Evolutionary conservation across 2,113 vertebrate genomes (phyloP).

Genomic region (Syrrhaptes paradoxus): DNA sequence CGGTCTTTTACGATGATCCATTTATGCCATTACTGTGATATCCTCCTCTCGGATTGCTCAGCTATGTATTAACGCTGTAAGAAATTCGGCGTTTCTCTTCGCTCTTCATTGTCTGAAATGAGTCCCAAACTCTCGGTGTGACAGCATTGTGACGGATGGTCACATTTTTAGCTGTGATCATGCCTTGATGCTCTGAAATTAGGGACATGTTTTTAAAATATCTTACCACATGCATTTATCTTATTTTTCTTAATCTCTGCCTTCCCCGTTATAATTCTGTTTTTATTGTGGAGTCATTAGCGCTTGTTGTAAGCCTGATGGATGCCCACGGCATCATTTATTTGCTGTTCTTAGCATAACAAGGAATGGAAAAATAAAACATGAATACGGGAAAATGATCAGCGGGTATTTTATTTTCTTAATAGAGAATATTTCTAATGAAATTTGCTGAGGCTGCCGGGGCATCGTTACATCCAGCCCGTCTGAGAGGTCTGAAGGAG

Average conservation of each 20-base stretch:
- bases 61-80: conserved; percentile 1
- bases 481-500: background rate
- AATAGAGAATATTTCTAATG: background rate
- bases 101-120: conserved; percentile 4
- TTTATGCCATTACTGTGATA: conserved; percentile 38
- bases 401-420: background rate
- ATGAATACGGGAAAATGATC: background rate
- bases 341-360: background rate
- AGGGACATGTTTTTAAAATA: conserved; percentile 29
- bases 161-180: conserved; percentile 10
- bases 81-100: background rate
- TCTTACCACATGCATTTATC: background rate
- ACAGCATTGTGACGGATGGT: conserved; percentile 5
- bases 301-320: background rate
- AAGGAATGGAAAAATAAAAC: background rate
- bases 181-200: background rate
- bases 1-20: conserved; percentile 39
- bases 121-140: background rate
- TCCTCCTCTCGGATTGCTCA: conserved; percentile 43
- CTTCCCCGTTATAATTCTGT: background rate
- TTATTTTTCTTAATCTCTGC: conserved; percentile 35
- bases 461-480: background rate
- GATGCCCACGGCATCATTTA: background rate
- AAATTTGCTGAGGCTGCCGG: background rate
- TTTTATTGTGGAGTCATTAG: conserved; percentile 38